Percentiles rank a stretch among this genome's conserved stretches.
Evolutionary conservation across 1,140 invertebrate genomes (phyloP).

Genomic region (Andrena cerasifolii): DNA sequence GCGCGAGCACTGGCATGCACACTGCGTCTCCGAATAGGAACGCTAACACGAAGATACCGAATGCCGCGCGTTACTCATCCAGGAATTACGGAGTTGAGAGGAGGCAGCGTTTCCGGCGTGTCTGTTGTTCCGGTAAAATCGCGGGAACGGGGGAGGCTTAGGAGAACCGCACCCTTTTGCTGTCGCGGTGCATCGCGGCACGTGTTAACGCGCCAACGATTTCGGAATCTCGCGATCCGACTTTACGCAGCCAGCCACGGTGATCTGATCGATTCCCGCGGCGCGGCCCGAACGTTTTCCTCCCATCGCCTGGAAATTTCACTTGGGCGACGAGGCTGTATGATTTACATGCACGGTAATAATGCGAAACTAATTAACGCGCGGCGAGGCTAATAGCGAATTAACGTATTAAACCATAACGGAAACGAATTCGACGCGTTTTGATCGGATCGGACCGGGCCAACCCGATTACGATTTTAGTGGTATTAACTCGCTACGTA

Average conservation of each 20-base stretch:
- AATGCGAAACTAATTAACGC: slow-evolving; percentile 40
- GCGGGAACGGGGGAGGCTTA: too few relatives aligned
- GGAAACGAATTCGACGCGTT: slow-evolving; percentile 32
- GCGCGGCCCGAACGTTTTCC: too few relatives aligned
- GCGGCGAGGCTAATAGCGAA: slow-evolving; percentile 12
- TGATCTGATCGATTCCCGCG: too few relatives aligned
- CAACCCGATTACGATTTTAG: slow-evolving; percentile 37
- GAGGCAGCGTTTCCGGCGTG: not conserved
- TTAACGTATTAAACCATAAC: slow-evolving; percentile 39
- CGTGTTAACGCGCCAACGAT: too few relatives aligned
- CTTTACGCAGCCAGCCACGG: too few relatives aligned
- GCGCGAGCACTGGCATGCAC: not conserved
- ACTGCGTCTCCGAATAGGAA: not conserved
- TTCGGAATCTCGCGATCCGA: too few relatives aligned
- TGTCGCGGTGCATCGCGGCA: too few relatives aligned
- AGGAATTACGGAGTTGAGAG: slow-evolving; percentile 18
- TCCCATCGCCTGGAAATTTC: not conserved
- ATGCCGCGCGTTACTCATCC: slow-evolving; percentile 14
- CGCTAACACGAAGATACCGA: slow-evolving; percentile 1
- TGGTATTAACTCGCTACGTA: slow-evolving; percentile 28
- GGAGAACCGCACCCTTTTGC: too few relatives aligned
- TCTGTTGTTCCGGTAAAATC: not conserved
- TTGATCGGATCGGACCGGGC: slow-evolving; percentile 21
- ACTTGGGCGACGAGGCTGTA: not conserved
- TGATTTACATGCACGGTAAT: slow-evolving; percentile 16